Base-by-base conservation (phyloP, 2,888 invertebrate genomes). In the Keiferia lycopersicella region DNA sequence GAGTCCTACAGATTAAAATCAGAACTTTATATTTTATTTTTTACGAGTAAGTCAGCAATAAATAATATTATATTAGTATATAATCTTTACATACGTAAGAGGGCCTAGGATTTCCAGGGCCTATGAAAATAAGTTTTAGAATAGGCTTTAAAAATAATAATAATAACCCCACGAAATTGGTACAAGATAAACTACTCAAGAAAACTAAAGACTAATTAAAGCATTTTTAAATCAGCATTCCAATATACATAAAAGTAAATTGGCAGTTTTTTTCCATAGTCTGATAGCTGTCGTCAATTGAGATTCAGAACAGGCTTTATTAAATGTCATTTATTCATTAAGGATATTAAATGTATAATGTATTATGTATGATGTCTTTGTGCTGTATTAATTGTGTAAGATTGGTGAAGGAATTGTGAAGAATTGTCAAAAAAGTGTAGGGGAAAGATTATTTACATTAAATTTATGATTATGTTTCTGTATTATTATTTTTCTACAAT, bases 321-420 rank as follows among this genome's bases (percentile, higher is more conserved):
- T n/a, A 45, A 16, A 7, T 45, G 2, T 41, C 1, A 41, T 41
- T 41, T n/a, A 41, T n/a, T 41, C 6, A 26, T 26, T 6, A 45
- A 45, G 45, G n/a, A 45, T 45, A 45, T 45, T 45, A 7, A 3
- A 16, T 41, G 41, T 45, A 45, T 45, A 45, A 16, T 45, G 16
- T 45, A 45, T 7, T n/a, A 16, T 45, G n/a, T 45, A 41, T 41
- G 12, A 41, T 16, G 45, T 45, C 45, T 45, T 45, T 45, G 45
- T 45, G 45, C 45, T 45, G 45, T 45, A 20, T 8, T 53, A 30
- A 56, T 34, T 16, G n/a, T 56, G 8, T 56, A 34, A 56, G 20
- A 64, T 56, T 63, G 74, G 73, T 69, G 69, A 69, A 61, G 69
- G 72, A 71, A 64, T 68, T 68, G 69, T 71, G 65, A 64, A 66